Percentiles rank a stretch among this genome's conserved stretches.
Conservation (phyloP, 2,888 invertebrate genomes). For the Ferdinandea cuprea region DNA sequence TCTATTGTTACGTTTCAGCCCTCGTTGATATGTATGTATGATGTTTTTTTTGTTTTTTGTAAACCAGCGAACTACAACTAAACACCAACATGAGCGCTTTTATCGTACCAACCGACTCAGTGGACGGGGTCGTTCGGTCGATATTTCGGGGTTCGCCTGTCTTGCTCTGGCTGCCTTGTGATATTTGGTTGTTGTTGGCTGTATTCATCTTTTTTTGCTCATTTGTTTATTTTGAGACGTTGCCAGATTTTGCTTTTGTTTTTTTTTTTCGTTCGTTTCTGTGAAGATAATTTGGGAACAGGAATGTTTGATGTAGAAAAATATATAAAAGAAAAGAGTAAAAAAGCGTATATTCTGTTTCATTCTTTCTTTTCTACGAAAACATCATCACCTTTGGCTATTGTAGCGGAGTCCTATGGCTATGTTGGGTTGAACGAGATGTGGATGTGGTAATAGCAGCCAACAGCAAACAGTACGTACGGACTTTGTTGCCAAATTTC, state of each 20-base stretch:
- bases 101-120: slow-evolving; percentile 65
- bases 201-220: slow-evolving; percentile 57
- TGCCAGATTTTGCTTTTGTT: slow-evolving; percentile 63
- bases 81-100: slow-evolving; percentile 62
- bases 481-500: slow-evolving; percentile 67
- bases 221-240: slow-evolving; percentile 71
- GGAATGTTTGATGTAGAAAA: slow-evolving; percentile 57
- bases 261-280: slow-evolving; percentile 10
- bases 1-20: slow-evolving; percentile 35
- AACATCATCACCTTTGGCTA: slow-evolving; percentile 61
- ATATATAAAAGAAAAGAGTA: slow-evolving; percentile 12
- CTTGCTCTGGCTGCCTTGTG: slow-evolving; percentile 54
- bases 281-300: slow-evolving; percentile 65
- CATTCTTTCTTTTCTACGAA: slow-evolving; percentile 18
- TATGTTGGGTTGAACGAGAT: slow-evolving; percentile 36
- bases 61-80: slow-evolving; percentile 31
- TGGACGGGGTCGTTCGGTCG: slow-evolving; percentile 73
- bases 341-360: slow-evolving; percentile 27
- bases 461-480: slow-evolving; percentile 6
- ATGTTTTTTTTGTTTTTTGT: slow-evolving; percentile 14
- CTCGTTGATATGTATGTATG: slow-evolving; percentile 5
- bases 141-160: slow-evolving; percentile 69
- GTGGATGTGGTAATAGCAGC: slow-evolving; percentile 39
- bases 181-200: slow-evolving; percentile 65
- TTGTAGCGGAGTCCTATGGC: slow-evolving; percentile 42